These are phyloP conservation scores for Aphis craccivora DNA, from an alignment of 1,140 invertebrate genomes.

Conservation along the genomic window DNA sequence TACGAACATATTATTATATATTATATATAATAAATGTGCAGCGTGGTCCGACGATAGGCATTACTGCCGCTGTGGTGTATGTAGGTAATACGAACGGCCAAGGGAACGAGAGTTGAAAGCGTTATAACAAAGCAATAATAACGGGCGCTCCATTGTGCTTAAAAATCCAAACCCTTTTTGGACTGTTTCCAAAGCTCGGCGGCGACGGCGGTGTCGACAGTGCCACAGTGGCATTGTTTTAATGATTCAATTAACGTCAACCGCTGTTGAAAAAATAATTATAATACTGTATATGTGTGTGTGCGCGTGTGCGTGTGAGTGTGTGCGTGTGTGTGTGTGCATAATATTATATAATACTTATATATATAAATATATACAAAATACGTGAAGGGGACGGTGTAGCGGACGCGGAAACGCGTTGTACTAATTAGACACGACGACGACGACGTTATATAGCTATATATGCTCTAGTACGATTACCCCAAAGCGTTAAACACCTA, in stretches of 20 bases:
- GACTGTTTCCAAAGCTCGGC: constrained; percentile 38
- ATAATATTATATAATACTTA: background rate
- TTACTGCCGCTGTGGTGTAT: background rate
- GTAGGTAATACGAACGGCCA: background rate
- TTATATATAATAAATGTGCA: background rate
- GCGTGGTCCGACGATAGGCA: background rate
- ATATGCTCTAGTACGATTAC: background rate
- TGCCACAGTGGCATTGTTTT: background rate
- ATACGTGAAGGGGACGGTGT: background rate
- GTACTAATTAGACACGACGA: constrained; percentile 24
- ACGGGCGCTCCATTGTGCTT: constrained; percentile 3
- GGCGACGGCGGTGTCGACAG: background rate
- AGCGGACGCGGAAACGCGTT: background rate
- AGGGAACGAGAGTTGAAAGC: background rate
- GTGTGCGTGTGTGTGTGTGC: background rate
- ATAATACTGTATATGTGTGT: background rate
- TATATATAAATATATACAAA: background rate
- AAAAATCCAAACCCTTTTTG: constrained; percentile 24
- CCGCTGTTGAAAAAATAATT: constrained; percentile 8
- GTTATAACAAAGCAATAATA: constrained; percentile 37
- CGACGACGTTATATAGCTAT: background rate
- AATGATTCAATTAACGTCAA: constrained; percentile 50
- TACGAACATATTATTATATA: background rate
- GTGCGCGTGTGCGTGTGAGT: too few species aligned
- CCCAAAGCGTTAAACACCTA: background rate